These are phyloP conservation scores for Stenoptilia bipunctidactyla DNA, from an alignment of 2,888 invertebrate genomes.

Conservation along the genomic window DNA sequence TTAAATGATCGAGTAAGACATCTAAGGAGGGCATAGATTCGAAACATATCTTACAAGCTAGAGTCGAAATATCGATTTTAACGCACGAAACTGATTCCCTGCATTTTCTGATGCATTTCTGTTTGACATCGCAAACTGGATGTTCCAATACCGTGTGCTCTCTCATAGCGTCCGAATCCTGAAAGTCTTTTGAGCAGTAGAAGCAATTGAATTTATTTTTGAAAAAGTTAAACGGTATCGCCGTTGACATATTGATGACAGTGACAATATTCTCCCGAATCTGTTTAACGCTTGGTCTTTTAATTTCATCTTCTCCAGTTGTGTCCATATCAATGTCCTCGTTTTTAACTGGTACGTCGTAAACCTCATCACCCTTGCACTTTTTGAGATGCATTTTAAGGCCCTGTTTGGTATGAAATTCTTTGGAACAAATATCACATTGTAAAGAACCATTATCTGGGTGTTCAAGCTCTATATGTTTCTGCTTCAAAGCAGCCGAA, in stretches of 20 bases:
- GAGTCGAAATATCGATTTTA: conserved; percentile 49
- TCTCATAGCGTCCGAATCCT: conserved; percentile 48
- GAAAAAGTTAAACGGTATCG: conserved; percentile 58
- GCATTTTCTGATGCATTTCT: conserved; percentile 54
- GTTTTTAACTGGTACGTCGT: conserved; percentile 41
- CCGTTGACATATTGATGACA: conserved; percentile 59
- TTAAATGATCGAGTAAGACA: conserved; percentile 44
- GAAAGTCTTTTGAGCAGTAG: conserved; percentile 57
- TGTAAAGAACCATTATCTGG: conserved; percentile 52
- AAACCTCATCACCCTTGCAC: conserved; percentile 36
- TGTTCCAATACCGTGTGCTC: conserved; percentile 52
- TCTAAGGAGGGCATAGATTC: conserved; percentile 44
- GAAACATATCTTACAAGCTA: conserved; percentile 55
- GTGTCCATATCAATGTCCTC: conserved; percentile 39
- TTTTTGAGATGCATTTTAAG: conserved; percentile 51
- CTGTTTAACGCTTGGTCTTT: conserved; percentile 51
- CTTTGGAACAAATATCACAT: conserved; percentile 48
- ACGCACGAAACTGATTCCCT: conserved; percentile 56
- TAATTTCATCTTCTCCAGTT: conserved; percentile 30
- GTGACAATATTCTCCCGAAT: conserved; percentile 52
- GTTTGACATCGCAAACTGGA: conserved; percentile 46
- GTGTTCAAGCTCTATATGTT: conserved; percentile 51
- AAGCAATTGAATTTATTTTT: conserved; percentile 63
- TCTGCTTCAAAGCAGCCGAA: conserved; percentile 47
- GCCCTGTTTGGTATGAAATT: conserved; percentile 55